A percentile compares a stretch with the other conserved stretches of the same genome.
Evolutionary conservation across 2,888 invertebrate genomes (phyloP).

Genomic region (Alcis repandata): DNA sequence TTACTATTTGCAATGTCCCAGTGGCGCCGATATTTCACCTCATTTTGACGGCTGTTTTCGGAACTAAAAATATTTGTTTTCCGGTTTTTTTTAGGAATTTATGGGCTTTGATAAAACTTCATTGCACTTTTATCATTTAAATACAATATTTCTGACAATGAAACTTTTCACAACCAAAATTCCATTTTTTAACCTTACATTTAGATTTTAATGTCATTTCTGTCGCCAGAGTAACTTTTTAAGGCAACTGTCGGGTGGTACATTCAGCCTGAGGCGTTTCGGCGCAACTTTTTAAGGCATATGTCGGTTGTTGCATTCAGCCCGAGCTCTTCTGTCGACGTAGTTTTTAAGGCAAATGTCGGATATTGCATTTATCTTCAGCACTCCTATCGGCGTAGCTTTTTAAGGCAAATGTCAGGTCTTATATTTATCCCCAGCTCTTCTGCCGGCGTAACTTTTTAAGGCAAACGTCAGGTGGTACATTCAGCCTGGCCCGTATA

Average conservation of each 20-base stretch:
- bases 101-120: no score
- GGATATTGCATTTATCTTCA: not conserved
- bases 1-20: not conserved
- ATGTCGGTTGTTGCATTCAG: not conserved
- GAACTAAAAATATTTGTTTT: not conserved
- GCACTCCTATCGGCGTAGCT: not conserved
- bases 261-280: not conserved
- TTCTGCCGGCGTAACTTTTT: not conserved
- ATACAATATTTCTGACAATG: conserved; percentile 5
- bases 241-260: not conserved
- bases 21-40: not conserved
- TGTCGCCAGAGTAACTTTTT: not conserved
- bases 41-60: not conserved
- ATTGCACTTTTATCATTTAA: not conserved
- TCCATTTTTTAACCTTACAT: not conserved
- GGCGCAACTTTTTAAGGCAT: not conserved
- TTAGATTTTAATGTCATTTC: no score
- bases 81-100: not conserved
- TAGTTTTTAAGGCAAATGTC: not conserved
- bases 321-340: not conserved
- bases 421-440: no score
- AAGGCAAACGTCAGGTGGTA: not conserved
- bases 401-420: not conserved
- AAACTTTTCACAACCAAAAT: not conserved
- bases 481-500: not conserved